Evolutionary conservation across 1,140 invertebrate genomes (phyloP).

Genomic region (Patella vulgata): DNA sequence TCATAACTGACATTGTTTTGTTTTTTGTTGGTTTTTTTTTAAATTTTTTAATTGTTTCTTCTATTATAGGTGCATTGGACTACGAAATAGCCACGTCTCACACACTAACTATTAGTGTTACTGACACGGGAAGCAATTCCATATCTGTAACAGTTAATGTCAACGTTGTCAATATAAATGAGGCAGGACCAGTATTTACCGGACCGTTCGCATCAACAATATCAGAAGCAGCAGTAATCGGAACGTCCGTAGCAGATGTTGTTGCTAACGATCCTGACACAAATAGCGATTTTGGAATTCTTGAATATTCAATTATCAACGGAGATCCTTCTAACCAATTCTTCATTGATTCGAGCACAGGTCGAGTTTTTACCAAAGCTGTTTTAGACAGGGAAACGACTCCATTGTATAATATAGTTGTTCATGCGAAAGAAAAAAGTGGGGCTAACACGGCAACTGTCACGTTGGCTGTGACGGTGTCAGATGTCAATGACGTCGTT

Average conservation of each 20-base stretch:
- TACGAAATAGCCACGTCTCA: slow-evolving; percentile 36
- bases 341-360: slow-evolving; percentile 38
- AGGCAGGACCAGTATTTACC: slow-evolving; percentile 38
- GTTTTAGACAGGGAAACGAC: slow-evolving; percentile 41
- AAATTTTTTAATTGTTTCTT: too few relatives aligned
- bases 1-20: too few relatives aligned
- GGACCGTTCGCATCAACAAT: slow-evolving; percentile 18
- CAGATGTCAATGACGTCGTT: slow-evolving; percentile 48
- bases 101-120: slow-evolving; percentile 31
- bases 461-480: slow-evolving; percentile 40
- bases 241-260: slow-evolving; percentile 26
- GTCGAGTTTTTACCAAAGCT: slow-evolving; percentile 27
- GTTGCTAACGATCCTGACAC: slow-evolving; percentile 37
- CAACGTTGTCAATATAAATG: slow-evolving; percentile 50
- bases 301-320: slow-evolving; percentile 32
- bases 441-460: slow-evolving; percentile 30
- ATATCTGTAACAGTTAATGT: slow-evolving; percentile 31
- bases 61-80: slow-evolving; percentile 31
- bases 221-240: slow-evolving; percentile 28
- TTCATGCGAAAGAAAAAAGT: slow-evolving; percentile 40
- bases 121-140: slow-evolving; percentile 27
- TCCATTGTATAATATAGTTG: slow-evolving; percentile 29
- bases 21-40: too few relatives aligned
- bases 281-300: slow-evolving; percentile 23
- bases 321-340: slow-evolving; percentile 45